These are phyloP conservation scores for Drosophila barbarae DNA, from an alignment of 2,888 invertebrate species.

Conservation along the genomic window DNA sequence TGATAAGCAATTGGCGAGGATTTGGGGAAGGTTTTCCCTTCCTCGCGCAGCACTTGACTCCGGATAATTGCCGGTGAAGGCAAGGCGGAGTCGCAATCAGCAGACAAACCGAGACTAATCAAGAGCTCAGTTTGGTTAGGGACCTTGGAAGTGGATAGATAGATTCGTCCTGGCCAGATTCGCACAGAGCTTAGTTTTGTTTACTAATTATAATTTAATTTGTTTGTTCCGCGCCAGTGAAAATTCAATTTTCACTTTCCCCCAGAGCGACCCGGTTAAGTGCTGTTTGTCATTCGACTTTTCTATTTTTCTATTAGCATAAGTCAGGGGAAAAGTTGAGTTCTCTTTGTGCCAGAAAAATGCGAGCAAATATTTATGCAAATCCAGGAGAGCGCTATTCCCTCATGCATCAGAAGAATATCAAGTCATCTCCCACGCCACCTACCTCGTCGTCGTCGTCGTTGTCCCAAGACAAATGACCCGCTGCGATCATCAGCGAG, in stretches of 20 bases:
- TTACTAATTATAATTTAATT: conserved; percentile 51
- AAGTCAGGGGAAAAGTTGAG: conserved; percentile 31
- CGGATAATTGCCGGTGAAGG: conserved; percentile 30
- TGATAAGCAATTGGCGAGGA: conserved; percentile 32
- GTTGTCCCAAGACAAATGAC: conserved; percentile 51
- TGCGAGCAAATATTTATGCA: conserved; percentile 44
- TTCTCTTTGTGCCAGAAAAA: conserved; percentile 18
- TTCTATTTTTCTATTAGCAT: conserved; percentile 50
- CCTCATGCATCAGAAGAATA: conserved; percentile 40
- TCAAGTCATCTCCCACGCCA: conserved; percentile 14
- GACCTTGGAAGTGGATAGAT: conserved; percentile 9
- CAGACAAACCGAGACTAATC: conserved; percentile 39
- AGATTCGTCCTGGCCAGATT: conserved; percentile 1
- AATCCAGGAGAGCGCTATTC: conserved; percentile 30
- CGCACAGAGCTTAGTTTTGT: conserved; percentile 12
- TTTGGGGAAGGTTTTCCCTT: not conserved
- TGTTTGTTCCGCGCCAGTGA: conserved; percentile 36
- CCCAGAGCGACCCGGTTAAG: not conserved
- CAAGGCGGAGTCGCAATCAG: conserved; percentile 17
- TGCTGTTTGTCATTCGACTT: conserved; percentile 33
- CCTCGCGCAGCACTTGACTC: conserved; percentile 10
- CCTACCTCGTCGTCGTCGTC: not conserved
- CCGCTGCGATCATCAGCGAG: conserved; percentile 66
- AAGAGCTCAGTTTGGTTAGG: not conserved
- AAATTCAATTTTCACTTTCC: conserved; percentile 42